Evolutionary conservation across 2,888 invertebrate species (phyloP).

Genomic region (Proisotoma minuta): DNA sequence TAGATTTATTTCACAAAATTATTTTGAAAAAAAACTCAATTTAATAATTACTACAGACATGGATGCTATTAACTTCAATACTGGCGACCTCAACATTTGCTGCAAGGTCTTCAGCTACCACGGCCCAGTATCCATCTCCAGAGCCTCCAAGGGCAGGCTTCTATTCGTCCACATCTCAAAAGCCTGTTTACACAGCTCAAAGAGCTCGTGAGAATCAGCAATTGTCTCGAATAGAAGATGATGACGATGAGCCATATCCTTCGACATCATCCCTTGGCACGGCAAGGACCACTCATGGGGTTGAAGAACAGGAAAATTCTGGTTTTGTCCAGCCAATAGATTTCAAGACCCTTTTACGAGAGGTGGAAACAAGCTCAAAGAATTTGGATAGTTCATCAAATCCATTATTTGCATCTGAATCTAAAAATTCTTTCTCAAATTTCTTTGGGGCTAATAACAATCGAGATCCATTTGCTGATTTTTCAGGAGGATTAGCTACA

Average conservation of each 20-base stretch:
- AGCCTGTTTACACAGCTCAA: slow-evolving; percentile 23
- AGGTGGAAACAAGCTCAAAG: slow-evolving; percentile 47
- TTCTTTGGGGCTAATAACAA: slow-evolving; percentile 43
- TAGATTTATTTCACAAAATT: background rate
- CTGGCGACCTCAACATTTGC: background rate
- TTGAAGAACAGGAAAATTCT: slow-evolving; percentile 33
- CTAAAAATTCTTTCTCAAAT: slow-evolving; percentile 36
- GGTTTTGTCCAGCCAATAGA: slow-evolving; percentile 58
- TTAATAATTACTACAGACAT: background rate
- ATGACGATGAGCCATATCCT: slow-evolving; percentile 33
- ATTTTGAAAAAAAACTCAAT: too few relatives aligned
- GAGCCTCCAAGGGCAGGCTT: slow-evolving; percentile 12
- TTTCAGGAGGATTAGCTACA: slow-evolving; percentile 28
- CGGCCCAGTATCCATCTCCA: slow-evolving; percentile 6
- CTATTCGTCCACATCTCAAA: slow-evolving; percentile 4
- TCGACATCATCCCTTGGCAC: slow-evolving; percentile 27
- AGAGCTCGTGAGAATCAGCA: slow-evolving; percentile 23
- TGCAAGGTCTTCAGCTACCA: background rate
- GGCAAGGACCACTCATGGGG: slow-evolving; percentile 27
- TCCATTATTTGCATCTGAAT: slow-evolving; percentile 36
- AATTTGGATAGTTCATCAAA: slow-evolving; percentile 43
- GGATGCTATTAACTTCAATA: background rate
- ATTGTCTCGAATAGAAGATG: slow-evolving; percentile 10
- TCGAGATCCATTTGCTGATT: slow-evolving; percentile 30
- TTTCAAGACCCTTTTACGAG: slow-evolving; percentile 57